Conservation (phyloP, 2,888 invertebrate genomes). For the Leptinotarsa tumamoca region DNA sequence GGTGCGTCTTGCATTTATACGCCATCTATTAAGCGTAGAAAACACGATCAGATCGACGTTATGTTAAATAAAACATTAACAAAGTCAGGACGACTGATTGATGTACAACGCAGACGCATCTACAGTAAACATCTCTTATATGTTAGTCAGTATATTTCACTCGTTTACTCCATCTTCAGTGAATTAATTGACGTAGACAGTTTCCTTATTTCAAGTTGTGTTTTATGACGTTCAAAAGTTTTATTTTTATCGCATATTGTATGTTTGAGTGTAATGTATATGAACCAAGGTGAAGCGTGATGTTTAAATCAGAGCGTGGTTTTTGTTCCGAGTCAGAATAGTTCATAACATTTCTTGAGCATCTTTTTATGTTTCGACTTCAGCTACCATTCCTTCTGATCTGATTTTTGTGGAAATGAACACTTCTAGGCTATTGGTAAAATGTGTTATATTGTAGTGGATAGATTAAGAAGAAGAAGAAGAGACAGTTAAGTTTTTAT, state of each 20-base stretch:
- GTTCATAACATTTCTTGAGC: too few relatives aligned
- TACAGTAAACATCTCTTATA: conserved; percentile 43
- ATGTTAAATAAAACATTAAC: conserved; percentile 54
- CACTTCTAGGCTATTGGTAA: too few relatives aligned
- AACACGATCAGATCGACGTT: conserved; percentile 48
- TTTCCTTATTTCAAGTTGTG: conserved; percentile 9
- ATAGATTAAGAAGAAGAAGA: too few relatives aligned
- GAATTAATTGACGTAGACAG: conserved; percentile 25
- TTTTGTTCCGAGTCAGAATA: too few relatives aligned
- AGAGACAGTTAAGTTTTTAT: too few relatives aligned
- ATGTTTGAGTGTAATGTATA: not conserved
- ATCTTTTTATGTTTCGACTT: too few relatives aligned
- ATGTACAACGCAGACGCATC: conserved; percentile 50
- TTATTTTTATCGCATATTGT: not conserved
- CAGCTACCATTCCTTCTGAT: too few relatives aligned
- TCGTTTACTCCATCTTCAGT: conserved; percentile 29
- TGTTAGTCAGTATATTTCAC: conserved; percentile 33
- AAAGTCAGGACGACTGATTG: conserved; percentile 45
- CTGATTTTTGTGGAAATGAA: too few relatives aligned
- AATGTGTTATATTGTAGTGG: too few relatives aligned
- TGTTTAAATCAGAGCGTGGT: too few relatives aligned
- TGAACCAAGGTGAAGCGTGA: not conserved
- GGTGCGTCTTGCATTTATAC: conserved; percentile 39
- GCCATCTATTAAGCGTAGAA: conserved; percentile 46
- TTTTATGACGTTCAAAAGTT: not conserved